Evolutionary conservation across 2,113 vertebrate genomes (phyloP).

Genomic region (Pteropus alecto): DNA sequence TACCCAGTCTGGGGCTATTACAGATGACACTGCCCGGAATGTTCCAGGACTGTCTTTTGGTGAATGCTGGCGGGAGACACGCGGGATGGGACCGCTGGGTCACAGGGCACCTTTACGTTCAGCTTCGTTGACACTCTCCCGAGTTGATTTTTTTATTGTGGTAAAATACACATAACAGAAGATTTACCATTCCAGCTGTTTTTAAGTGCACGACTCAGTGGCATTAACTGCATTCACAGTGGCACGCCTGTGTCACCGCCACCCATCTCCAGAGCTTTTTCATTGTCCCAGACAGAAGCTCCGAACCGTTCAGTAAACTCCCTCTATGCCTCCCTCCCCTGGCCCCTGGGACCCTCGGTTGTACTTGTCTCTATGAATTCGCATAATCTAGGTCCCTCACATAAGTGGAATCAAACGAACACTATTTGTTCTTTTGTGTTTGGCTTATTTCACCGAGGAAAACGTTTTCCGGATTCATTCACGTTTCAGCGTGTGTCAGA

Average conservation of each 20-base stretch:
- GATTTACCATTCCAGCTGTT: not conserved
- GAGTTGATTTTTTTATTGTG: not conserved
- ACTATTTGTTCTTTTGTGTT: not conserved
- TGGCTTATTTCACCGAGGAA: not conserved
- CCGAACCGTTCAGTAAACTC: not conserved
- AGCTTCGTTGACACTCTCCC: not conserved
- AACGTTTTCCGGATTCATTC: not conserved
- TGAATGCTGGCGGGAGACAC: rapidly evolving
- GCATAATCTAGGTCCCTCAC: not conserved
- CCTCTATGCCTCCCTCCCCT: not conserved
- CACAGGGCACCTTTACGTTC: not conserved
- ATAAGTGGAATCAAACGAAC: not conserved
- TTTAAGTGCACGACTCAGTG: no score
- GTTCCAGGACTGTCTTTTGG: rapidly evolving
- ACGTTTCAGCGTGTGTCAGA: not conserved
- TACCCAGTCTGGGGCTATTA: not conserved
- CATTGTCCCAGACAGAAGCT: not conserved
- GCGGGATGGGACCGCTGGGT: not conserved
- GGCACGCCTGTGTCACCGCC: no score
- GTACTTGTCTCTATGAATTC: not conserved
- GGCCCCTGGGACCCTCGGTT: rapidly evolving
- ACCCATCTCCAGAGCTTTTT: not conserved
- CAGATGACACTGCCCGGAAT: not conserved
- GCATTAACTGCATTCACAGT: not conserved
- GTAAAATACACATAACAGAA: not conserved